Evolutionary conservation across 2,113 vertebrate species (phyloP).

Genomic region (Leptosomus discolor): DNA sequence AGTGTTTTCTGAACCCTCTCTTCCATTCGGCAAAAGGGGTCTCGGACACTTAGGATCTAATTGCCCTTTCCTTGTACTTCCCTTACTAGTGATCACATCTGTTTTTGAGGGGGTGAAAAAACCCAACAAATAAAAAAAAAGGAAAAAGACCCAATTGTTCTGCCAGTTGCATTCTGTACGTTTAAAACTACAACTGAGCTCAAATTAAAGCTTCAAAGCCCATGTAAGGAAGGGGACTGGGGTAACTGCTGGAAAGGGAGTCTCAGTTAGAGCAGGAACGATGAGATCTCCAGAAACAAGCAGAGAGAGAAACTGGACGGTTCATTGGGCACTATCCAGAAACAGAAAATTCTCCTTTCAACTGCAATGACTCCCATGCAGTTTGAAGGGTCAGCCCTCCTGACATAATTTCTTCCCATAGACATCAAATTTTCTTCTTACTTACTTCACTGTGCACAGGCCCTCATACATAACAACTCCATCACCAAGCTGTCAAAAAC

Average conservation of each 20-base stretch:
- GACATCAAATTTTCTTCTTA: background rate
- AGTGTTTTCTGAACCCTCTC: background rate
- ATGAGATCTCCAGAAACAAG: background rate
- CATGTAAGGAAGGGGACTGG: fast-evolving
- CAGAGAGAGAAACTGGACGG: background rate
- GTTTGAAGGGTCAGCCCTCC: background rate
- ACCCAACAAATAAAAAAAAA: too few species aligned
- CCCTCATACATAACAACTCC: background rate
- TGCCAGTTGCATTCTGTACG: background rate
- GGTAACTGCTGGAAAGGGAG: background rate
- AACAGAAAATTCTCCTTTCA: background rate
- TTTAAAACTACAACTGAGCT: background rate
- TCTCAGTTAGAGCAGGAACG: background rate
- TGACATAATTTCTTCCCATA: background rate
- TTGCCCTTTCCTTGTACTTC: background rate
- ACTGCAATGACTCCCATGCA: background rate
- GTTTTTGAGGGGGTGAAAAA: background rate
- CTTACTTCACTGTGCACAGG: background rate
- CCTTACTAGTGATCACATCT: background rate
- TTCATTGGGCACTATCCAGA: background rate
- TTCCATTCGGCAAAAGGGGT: background rate
- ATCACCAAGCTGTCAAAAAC: background rate
- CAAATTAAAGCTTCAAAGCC: background rate
- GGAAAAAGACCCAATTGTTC: background rate
- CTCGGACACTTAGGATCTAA: background rate